These are phyloP conservation scores for Planococcus citri DNA, from an alignment of 1,140 invertebrate genomes.

Conservation along the genomic window DNA sequence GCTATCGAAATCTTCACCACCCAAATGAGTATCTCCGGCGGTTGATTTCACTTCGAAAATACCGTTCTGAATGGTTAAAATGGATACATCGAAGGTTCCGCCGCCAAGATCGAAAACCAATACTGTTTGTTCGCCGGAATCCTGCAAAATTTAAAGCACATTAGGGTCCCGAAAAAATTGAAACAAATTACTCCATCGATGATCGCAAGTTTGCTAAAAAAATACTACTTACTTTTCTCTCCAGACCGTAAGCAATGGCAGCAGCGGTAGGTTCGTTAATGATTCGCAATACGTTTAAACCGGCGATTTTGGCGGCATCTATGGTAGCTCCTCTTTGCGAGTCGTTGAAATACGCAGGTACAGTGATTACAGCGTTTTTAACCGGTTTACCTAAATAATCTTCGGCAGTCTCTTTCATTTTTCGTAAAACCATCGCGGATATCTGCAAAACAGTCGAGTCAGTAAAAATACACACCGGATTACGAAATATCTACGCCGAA, in stretches of 20 bases:
- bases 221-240: slow-evolving; percentile 68
- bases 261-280: slow-evolving; percentile 97
- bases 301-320: slow-evolving; percentile 77
- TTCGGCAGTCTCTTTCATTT: slow-evolving; percentile 93
- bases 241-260: slow-evolving; percentile 97
- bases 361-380: slow-evolving; percentile 79
- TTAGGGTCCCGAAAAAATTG: not conserved
- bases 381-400: slow-evolving; percentile 83
- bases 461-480: too few species aligned
- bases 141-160: slow-evolving; percentile 26
- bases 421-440: slow-evolving; percentile 78
- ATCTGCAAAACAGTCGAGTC: slow-evolving; percentile 50
- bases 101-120: slow-evolving; percentile 92
- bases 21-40: slow-evolving; percentile 93
- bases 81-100: slow-evolving; percentile 94
- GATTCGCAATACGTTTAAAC: slow-evolving; percentile 73
- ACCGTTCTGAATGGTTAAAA: slow-evolving; percentile 88
- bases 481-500: not conserved
- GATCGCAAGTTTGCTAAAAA: slow-evolving; percentile 35
- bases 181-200: too few species aligned
- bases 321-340: slow-evolving; percentile 85
- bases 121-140: slow-evolving; percentile 57
- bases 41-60: slow-evolving; percentile 95
- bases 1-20: slow-evolving; percentile 96
- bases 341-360: slow-evolving; percentile 86